phyloP scores from a whole-genome alignment of 2,888 invertebrate species.

The Acanthopleura granulata region DNA sequence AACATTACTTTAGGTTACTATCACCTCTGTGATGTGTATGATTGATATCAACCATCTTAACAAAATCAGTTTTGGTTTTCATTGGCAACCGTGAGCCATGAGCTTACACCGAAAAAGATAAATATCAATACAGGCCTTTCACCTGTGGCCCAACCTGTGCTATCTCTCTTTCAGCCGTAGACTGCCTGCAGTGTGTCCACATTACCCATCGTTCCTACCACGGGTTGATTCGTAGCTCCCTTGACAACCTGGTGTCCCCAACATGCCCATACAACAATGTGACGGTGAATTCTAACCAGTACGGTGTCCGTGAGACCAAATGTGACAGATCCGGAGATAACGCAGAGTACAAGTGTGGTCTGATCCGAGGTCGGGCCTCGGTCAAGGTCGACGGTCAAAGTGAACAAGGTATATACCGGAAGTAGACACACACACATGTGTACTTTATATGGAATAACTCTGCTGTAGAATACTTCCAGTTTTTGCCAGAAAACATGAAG shows the following conservation, averaged over 20 bases:
- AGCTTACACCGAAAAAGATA: too few relatives aligned
- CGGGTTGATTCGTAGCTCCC: neutral
- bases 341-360: neutral
- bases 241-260: neutral
- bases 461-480: too few relatives aligned
- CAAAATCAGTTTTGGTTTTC: too few relatives aligned
- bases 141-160: too few relatives aligned
- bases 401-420: neutral
- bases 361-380: neutral
- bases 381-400: constrained; percentile 10
- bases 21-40: too few relatives aligned
- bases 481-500: too few relatives aligned
- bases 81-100: too few relatives aligned
- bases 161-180: neutral
- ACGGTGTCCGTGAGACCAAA: neutral
- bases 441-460: too few relatives aligned
- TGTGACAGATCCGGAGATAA: neutral
- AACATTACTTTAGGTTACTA: too few relatives aligned
- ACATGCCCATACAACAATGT: neutral
- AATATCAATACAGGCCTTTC: too few relatives aligned
- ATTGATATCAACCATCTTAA: too few relatives aligned
- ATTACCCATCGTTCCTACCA: neutral
- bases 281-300: neutral
- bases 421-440: neutral
- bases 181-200: constrained; percentile 1